phyloP scores from a whole-genome alignment of 2,888 invertebrate genomes.

The Polydrusus tereticollis region DNA sequence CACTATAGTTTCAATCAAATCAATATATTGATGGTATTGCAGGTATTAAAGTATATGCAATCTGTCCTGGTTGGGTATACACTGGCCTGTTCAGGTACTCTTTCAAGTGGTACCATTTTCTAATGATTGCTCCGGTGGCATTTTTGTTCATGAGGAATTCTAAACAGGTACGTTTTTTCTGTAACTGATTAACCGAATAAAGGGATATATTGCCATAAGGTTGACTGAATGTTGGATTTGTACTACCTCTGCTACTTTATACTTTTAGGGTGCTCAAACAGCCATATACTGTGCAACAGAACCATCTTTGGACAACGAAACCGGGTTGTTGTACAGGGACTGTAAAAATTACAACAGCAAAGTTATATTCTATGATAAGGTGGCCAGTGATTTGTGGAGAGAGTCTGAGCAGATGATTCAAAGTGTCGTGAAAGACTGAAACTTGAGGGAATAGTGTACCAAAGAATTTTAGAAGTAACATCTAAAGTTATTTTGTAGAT shows the following conservation, averaged over 20 bases:
- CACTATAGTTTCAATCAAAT: no score
- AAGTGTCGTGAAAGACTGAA: conserved; percentile 13
- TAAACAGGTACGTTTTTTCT: no score
- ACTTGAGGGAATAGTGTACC: neutral
- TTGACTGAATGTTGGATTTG: no score
- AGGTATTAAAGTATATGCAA: conserved; percentile 67
- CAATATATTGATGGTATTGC: neutral
- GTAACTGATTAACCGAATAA: no score
- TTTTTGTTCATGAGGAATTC: conserved; percentile 80
- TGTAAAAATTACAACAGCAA: conserved; percentile 76
- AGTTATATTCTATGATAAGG: conserved; percentile 73
- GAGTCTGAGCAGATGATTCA: conserved; percentile 58
- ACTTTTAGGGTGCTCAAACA: conserved; percentile 83
- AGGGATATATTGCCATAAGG: no score
- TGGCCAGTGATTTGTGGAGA: conserved; percentile 78
- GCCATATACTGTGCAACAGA: conserved; percentile 83
- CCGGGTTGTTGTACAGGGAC: conserved; percentile 82
- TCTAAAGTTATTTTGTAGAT: neutral
- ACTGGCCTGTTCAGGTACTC: conserved; percentile 79
- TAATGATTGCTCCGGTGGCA: conserved; percentile 78
- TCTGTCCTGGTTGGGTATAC: conserved; percentile 86
- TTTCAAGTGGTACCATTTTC: conserved; percentile 79
- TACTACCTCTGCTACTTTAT: no score
- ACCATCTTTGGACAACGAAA: conserved; percentile 70
- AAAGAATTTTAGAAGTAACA: neutral